Conservation (phyloP, 2,113 vertebrate species). For the Himantopus leucocephalus region DNA sequence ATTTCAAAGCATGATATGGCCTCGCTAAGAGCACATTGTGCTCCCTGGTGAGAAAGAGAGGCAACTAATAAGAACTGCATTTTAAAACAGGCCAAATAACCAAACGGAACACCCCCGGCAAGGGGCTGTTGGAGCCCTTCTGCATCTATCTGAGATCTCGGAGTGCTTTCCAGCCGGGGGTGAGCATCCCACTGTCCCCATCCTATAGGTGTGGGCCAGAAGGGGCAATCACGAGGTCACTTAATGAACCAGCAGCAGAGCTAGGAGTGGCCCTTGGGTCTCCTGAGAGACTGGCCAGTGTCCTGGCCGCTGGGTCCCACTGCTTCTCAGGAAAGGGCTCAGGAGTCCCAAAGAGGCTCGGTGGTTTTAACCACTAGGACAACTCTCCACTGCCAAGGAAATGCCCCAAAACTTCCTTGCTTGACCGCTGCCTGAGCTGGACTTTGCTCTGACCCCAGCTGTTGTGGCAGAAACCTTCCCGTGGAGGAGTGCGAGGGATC, state of each 20-base stretch:
- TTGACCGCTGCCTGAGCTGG: background rate
- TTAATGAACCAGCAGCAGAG: background rate
- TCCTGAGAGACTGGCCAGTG: background rate
- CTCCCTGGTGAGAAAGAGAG: background rate
- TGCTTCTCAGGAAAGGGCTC: background rate
- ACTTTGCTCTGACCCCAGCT: background rate
- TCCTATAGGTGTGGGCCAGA: no score
- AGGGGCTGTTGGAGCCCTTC: background rate
- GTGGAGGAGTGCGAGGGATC: background rate
- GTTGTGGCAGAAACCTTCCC: background rate
- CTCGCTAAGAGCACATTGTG: background rate
- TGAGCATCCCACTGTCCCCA: background rate
- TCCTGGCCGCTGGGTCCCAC: background rate
- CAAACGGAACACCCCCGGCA: no score
- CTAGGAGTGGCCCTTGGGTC: background rate
- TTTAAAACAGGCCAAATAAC: background rate
- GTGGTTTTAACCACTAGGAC: no score
- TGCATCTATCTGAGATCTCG: background rate
- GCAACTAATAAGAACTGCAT: background rate
- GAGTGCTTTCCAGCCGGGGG: background rate
- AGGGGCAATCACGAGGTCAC: background rate
- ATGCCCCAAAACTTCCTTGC: background rate
- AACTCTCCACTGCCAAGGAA: background rate
- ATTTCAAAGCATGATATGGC: background rate
- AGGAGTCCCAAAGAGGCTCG: accelerated